Conservation (phyloP, 2,888 invertebrate species). For the Endomychus coccineus region DNA sequence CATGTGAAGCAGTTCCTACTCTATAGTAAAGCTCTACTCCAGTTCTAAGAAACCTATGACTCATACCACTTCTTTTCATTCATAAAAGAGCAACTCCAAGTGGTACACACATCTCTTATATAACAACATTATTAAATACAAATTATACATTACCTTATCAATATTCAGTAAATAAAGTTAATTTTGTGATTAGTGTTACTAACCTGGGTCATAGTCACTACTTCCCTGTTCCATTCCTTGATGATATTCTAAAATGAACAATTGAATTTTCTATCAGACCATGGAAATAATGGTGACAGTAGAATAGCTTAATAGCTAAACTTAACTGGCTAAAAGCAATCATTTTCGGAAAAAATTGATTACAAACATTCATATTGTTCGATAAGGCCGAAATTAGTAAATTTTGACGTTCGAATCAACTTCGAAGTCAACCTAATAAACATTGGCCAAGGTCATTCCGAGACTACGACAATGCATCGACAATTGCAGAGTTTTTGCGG, state of each 20-base stretch:
- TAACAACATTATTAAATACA: too few relatives aligned
- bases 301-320: too few relatives aligned
- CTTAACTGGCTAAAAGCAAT: too few relatives aligned
- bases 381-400: slow-evolving; percentile 28
- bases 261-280: too few relatives aligned
- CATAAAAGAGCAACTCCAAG: slow-evolving; percentile 21
- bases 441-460: slow-evolving; percentile 43
- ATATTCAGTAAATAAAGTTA: slow-evolving; percentile 6
- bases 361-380: slow-evolving; percentile 7
- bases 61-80: slow-evolving; percentile 34
- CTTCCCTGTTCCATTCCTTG: slow-evolving; percentile 72
- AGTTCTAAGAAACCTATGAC: slow-evolving; percentile 33
- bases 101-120: slow-evolving; percentile 2
- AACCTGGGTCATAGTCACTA: slow-evolving; percentile 76
- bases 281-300: background rate
- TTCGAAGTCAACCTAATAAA: slow-evolving; percentile 39
- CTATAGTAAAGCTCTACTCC: slow-evolving; percentile 32
- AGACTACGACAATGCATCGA: slow-evolving; percentile 41
- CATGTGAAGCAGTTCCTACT: slow-evolving; percentile 27
- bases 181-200: too few relatives aligned
- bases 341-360: slow-evolving; percentile 7
- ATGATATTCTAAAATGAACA: slow-evolving; percentile 76
- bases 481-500: slow-evolving; percentile 32
- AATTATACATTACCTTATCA: background rate
- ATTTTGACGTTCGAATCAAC: slow-evolving; percentile 28